A percentile compares a stretch with the other conserved stretches of the same genome.
Conservation (phyloP, 1,140 invertebrate genomes). For the Brachionus sp. region DNA sequence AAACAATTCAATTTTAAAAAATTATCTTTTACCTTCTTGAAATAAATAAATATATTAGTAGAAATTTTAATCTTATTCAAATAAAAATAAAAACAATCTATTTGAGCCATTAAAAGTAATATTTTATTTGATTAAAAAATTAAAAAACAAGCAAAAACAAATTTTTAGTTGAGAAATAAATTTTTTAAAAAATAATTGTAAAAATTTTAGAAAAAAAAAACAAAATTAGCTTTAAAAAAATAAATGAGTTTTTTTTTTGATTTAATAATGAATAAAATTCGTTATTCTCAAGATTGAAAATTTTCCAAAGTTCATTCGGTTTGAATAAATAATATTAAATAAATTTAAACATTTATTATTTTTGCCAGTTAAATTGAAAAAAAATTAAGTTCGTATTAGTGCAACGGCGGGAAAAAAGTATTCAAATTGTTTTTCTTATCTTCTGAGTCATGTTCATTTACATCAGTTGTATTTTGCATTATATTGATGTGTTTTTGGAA, state of each 20-base stretch:
- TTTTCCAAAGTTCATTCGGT: background rate
- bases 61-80: background rate
- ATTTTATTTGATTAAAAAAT: background rate
- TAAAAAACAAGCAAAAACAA: background rate
- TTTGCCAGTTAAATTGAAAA: background rate
- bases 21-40: background rate
- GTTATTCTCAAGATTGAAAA: background rate
- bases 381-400: background rate
- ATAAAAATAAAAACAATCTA: background rate
- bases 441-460: conserved; percentile 21
- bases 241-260: background rate
- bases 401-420: conserved; percentile 36
- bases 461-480: conserved; percentile 22
- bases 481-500: conserved; percentile 40
- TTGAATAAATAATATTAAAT: background rate
- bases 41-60: background rate
- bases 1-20: background rate
- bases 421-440: conserved; percentile 41
- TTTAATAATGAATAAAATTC: background rate
- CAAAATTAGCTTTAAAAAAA: background rate
- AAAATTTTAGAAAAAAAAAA: conserved; percentile 13
- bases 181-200: background rate
- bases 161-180: background rate
- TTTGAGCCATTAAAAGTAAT: background rate
- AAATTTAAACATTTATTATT: background rate